Percentiles rank a stretch among this genome's conserved stretches.
phyloP scores from a whole-genome alignment of 2,888 invertebrate species.

The Idaea biselata region DNA sequence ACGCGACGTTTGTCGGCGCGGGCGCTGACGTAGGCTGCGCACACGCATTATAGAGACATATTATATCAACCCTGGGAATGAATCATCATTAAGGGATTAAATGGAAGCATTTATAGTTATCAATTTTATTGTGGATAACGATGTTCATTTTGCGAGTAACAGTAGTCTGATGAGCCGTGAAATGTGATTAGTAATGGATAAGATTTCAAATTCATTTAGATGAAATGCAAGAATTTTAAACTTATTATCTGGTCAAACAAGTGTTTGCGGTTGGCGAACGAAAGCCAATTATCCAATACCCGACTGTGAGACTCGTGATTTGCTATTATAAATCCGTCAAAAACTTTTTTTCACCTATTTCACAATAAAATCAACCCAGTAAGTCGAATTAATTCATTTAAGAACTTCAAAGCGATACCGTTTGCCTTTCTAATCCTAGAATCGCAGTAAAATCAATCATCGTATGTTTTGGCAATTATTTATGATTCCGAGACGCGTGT shows the following conservation, averaged over 20 bases:
- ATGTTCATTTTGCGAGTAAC: constrained; percentile 12
- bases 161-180: constrained; percentile 13
- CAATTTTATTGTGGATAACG: constrained; percentile 20
- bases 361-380: constrained; percentile 3
- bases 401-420: constrained; percentile 11
- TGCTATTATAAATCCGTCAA: background rate
- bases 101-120: constrained; percentile 24
- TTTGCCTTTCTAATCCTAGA: constrained; percentile 23
- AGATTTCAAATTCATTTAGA: background rate
- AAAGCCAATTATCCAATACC: background rate
- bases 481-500: constrained; percentile 20
- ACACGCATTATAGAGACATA: constrained; percentile 36
- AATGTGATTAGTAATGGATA: constrained; percentile 1
- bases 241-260: background rate
- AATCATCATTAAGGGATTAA: constrained; percentile 38
- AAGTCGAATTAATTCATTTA: constrained; percentile 14
- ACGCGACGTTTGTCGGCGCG: constrained; percentile 39
- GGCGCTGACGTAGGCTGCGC: constrained; percentile 4
- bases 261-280: background rate
- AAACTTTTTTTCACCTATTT: background rate
- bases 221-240: background rate
- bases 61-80: constrained; percentile 28
- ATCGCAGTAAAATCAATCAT: constrained; percentile 25
- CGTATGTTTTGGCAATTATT: constrained; percentile 22
- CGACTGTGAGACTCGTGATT: background rate